Conservation (phyloP, 2,113 vertebrate species). For the Lagopus leucura region DNA sequence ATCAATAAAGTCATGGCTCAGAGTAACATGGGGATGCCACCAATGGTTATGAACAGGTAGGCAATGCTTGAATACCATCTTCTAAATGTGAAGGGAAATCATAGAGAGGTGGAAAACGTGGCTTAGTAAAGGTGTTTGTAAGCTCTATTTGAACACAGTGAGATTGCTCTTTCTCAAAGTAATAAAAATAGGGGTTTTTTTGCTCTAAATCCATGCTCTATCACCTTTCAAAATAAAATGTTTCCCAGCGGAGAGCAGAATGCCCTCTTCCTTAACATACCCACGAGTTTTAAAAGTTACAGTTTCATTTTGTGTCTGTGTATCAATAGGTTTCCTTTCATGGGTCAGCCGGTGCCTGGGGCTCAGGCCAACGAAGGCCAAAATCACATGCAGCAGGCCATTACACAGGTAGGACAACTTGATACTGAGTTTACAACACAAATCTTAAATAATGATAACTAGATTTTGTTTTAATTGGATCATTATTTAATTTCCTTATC, state of each 20-base stretch:
- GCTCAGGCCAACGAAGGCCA: slow-evolving; percentile 73
- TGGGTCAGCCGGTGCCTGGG: slow-evolving; percentile 80
- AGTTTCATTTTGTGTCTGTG: neutral
- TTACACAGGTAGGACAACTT: slow-evolving; percentile 81
- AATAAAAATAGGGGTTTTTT: neutral
- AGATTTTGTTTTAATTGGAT: neutral
- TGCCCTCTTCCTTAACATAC: neutral
- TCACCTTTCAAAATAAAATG: neutral
- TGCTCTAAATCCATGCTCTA: neutral
- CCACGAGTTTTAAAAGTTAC: neutral
- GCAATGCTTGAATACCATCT: neutral
- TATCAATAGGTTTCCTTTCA: slow-evolving; percentile 84
- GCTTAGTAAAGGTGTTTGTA: neutral
- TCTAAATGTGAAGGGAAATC: neutral
- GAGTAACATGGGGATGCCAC: slow-evolving; percentile 87
- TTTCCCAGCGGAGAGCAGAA: neutral
- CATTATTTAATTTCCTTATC: slow-evolving; percentile 56
- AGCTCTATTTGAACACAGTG: neutral
- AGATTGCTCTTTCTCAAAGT: neutral
- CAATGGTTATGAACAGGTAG: slow-evolving; percentile 93
- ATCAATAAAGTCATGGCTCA: slow-evolving; percentile 99
- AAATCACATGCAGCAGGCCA: slow-evolving; percentile 75
- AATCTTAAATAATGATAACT: neutral
- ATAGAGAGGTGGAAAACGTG: neutral
- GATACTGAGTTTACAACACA: neutral